phyloP scores from a whole-genome alignment of 2,113 vertebrate species.

The Okapia johnstoni region DNA sequence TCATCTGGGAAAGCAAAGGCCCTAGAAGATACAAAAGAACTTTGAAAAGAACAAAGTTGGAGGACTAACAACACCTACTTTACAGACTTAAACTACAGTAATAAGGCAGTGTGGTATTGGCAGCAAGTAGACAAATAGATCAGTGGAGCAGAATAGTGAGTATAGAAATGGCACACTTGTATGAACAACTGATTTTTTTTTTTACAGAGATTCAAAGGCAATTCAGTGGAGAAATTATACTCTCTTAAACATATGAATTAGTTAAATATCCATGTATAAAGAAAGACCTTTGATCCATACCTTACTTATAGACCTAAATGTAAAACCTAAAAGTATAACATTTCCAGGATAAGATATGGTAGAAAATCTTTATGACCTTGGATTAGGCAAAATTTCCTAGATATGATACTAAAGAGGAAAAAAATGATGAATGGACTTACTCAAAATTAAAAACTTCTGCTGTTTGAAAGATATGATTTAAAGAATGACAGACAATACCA shows the following conservation, averaged over 20 bases:
- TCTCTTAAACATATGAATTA: neutral
- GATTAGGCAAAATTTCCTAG: neutral
- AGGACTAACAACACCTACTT: neutral
- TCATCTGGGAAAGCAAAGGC: neutral
- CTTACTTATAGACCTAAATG: neutral
- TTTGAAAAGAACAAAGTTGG: neutral
- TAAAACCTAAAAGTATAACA: neutral
- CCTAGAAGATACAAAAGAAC: neutral
- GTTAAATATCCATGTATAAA: neutral
- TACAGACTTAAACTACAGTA: neutral
- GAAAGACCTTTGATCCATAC: neutral
- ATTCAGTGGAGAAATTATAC: neutral
- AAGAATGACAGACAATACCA: neutral
- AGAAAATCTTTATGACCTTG: neutral
- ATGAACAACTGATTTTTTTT: neutral
- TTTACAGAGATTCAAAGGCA: neutral
- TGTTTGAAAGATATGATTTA: neutral
- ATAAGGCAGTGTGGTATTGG: neutral
- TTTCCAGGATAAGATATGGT: neutral
- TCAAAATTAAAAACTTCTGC: neutral
- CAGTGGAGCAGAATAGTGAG: neutral
- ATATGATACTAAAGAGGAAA: neutral
- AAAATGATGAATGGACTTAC: neutral
- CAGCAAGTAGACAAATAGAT: neutral
- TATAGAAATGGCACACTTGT: neutral